phyloP scores from a whole-genome alignment of 2,888 invertebrate genomes.

The Lepidonotus clava region DNA sequence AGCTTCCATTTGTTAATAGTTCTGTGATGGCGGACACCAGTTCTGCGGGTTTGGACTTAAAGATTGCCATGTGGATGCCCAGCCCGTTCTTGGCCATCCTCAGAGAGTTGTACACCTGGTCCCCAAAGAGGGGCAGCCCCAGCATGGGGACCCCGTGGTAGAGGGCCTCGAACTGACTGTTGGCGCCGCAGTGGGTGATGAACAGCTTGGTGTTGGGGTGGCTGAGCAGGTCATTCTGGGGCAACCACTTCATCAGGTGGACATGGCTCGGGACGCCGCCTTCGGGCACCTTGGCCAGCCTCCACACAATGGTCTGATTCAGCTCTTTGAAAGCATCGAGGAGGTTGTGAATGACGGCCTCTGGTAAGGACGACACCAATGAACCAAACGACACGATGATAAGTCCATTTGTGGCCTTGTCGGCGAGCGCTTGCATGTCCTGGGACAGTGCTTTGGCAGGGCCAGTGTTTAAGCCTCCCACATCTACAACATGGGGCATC shows the following conservation, averaged over 20 bases:
- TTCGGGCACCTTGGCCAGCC: background rate
- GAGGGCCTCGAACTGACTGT: slow-evolving; percentile 68
- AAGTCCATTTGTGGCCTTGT: background rate
- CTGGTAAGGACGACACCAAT: background rate
- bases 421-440: background rate
- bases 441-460: background rate
- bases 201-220: slow-evolving; percentile 56
- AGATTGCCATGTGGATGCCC: slow-evolving; percentile 55
- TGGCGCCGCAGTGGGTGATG: slow-evolving; percentile 69
- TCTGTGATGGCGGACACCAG: slow-evolving; percentile 59
- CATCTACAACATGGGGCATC: slow-evolving; percentile 8
- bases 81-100: slow-evolving; percentile 61
- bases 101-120: slow-evolving; percentile 65
- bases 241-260: background rate
- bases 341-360: background rate
- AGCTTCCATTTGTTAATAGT: slow-evolving; percentile 58
- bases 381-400: slow-evolving; percentile 1
- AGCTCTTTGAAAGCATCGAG: background rate
- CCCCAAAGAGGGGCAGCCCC: slow-evolving; percentile 65
- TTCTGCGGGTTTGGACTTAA: slow-evolving; percentile 56
- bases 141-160: slow-evolving; percentile 69
- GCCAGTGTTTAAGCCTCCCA: background rate
- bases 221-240: background rate
- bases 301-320: background rate
- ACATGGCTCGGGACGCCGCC: background rate